Percentiles rank a stretch among this genome's conserved stretches.
Evolutionary conservation across 2,888 invertebrate species (phyloP).

Genomic region (Melanchra persicariae): DNA sequence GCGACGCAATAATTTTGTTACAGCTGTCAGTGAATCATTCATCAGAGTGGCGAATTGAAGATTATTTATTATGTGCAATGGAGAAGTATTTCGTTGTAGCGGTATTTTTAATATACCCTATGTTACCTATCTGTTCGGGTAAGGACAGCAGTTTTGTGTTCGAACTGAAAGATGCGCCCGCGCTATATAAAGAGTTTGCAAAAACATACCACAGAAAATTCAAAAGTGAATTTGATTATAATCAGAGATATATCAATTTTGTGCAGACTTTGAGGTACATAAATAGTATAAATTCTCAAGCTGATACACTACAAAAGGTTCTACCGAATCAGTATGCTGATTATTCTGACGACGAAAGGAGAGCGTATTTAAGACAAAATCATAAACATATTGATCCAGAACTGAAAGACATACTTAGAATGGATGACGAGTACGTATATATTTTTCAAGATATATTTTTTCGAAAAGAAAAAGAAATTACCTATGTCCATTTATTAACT

Average conservation of each 20-base stretch:
- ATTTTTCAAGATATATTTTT: background rate
- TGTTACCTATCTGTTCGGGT: slow-evolving; percentile 2
- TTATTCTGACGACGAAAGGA: slow-evolving; percentile 68
- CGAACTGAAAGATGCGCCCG: slow-evolving; percentile 65
- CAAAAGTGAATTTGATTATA: slow-evolving; percentile 70
- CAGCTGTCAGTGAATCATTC: slow-evolving; percentile 58
- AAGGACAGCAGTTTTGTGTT: slow-evolving; percentile 53
- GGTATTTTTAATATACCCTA: slow-evolving; percentile 26
- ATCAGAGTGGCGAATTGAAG: slow-evolving; percentile 2
- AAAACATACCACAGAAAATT: slow-evolving; percentile 72
- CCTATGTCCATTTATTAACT: too few species aligned
- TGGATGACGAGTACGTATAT: slow-evolving; percentile 8
- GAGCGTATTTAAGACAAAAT: slow-evolving; percentile 22
- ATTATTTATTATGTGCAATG: slow-evolving; percentile 47
- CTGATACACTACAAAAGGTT: slow-evolving; percentile 69
- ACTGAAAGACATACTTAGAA: slow-evolving; percentile 52
- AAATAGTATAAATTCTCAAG: slow-evolving; percentile 74
- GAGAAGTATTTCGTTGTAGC: slow-evolving; percentile 45
- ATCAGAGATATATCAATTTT: slow-evolving; percentile 73
- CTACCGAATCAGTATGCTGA: slow-evolving; percentile 77
- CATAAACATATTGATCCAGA: slow-evolving; percentile 70
- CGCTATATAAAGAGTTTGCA: slow-evolving; percentile 65
- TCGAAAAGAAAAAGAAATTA: too few species aligned
- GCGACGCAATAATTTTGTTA: slow-evolving; percentile 60
- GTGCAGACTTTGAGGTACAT: slow-evolving; percentile 74